phyloP scores from a whole-genome alignment of 2,797 vertebrate genomes.

The Dicrostonyx torquatus region DNA sequence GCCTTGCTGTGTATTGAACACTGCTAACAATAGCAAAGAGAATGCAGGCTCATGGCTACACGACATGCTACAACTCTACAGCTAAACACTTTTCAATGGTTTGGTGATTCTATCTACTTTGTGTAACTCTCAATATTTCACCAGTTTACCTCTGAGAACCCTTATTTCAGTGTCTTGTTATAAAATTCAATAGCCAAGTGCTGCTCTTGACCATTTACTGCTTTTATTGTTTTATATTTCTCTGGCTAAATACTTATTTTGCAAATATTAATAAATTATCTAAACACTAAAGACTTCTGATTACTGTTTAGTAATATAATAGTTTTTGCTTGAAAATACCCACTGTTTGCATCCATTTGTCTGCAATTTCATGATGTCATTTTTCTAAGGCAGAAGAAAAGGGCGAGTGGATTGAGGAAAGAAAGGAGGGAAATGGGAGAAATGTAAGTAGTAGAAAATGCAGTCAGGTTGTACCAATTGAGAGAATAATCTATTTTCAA shows the following conservation, averaged over 20 bases:
- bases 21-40: not conserved
- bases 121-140: not conserved
- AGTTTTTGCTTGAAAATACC: not conserved
- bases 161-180: not conserved
- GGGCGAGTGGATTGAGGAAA: fast-evolving
- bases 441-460: not conserved
- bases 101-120: not conserved
- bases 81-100: not conserved
- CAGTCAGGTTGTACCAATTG: too few species aligned
- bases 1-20: not conserved
- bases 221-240: not conserved
- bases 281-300: not conserved
- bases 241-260: not conserved
- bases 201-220: not conserved
- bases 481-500: not conserved
- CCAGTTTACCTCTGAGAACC: not conserved
- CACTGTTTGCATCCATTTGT: not conserved
- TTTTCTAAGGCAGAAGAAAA: not conserved
- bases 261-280: not conserved
- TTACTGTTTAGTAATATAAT: not conserved
- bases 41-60: not conserved
- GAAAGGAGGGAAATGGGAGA: not conserved
- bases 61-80: not conserved
- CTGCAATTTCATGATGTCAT: not conserved
- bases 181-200: too few species aligned